These are phyloP conservation scores for Notodonta ziczac DNA, from an alignment of 2,888 invertebrate species.

Conservation along the genomic window DNA sequence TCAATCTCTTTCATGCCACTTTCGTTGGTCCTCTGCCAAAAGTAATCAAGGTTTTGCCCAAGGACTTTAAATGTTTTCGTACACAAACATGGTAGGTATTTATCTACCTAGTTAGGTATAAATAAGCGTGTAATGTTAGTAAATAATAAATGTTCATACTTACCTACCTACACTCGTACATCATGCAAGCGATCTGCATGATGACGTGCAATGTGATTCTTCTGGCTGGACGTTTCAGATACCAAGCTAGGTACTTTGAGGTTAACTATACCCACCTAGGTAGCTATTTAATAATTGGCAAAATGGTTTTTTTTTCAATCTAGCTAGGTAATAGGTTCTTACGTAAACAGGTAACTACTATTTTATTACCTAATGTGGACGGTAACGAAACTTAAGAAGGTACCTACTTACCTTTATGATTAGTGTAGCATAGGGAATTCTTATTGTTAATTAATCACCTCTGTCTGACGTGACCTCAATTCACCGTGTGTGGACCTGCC, in stretches of 20 bases:
- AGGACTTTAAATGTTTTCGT: constrained; percentile 27
- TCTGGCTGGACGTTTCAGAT: too few relatives aligned
- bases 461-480: background rate
- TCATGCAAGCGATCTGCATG: too few relatives aligned
- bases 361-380: too few relatives aligned
- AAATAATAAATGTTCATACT: background rate
- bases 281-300: too few relatives aligned
- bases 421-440: background rate
- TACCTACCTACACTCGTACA: too few relatives aligned
- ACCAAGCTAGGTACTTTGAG: too few relatives aligned
- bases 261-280: too few relatives aligned
- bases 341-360: too few relatives aligned
- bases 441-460: background rate
- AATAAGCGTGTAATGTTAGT: constrained; percentile 6
- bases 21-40: constrained; percentile 41
- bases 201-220: too few relatives aligned
- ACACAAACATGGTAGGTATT: constrained; percentile 14
- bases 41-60: constrained; percentile 32
- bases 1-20: constrained; percentile 29
- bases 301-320: too few relatives aligned
- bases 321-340: too few relatives aligned
- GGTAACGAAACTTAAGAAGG: background rate
- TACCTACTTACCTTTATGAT: background rate
- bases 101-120: background rate
- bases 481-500: background rate